phyloP scores from a whole-genome alignment of 2,888 invertebrate genomes.

The Abrostola triplasia region DNA sequence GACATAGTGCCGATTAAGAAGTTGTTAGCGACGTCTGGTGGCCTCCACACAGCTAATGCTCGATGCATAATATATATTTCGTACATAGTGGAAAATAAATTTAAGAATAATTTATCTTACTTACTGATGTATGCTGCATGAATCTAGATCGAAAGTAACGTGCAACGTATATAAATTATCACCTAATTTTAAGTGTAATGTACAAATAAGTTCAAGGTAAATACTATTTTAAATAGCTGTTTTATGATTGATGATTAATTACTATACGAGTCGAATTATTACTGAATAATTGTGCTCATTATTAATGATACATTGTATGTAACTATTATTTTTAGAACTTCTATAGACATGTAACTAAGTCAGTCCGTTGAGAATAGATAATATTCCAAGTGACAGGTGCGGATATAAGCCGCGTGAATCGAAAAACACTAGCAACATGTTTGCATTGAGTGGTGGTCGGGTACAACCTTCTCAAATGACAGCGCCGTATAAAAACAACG shows the following conservation, averaged over 20 bases:
- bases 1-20: slow-evolving; percentile 32
- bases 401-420: slow-evolving; percentile 61
- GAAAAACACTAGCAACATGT: slow-evolving; percentile 73
- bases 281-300: slow-evolving; percentile 17
- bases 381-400: slow-evolving; percentile 66
- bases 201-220: slow-evolving; percentile 42
- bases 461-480: slow-evolving; percentile 87
- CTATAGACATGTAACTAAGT: too few species aligned
- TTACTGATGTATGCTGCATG: slow-evolving; percentile 7
- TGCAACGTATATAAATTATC: slow-evolving; percentile 30
- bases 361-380: slow-evolving; percentile 41
- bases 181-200: slow-evolving; percentile 22
- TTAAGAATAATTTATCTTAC: slow-evolving; percentile 31
- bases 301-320: too few species aligned
- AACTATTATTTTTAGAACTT: too few species aligned
- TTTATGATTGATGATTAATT: slow-evolving; percentile 31
- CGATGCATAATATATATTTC: slow-evolving; percentile 45
- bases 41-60: slow-evolving; percentile 46
- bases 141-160: slow-evolving; percentile 39
- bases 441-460: slow-evolving; percentile 82
- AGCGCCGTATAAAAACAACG: slow-evolving; percentile 84
- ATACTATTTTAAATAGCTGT: slow-evolving; percentile 4
- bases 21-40: slow-evolving; percentile 46
- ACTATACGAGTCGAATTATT: neutral
- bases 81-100: slow-evolving; percentile 39